phyloP scores from a whole-genome alignment of 2,797 vertebrate species.

The Pseudotriccus pelzelni region DNA sequence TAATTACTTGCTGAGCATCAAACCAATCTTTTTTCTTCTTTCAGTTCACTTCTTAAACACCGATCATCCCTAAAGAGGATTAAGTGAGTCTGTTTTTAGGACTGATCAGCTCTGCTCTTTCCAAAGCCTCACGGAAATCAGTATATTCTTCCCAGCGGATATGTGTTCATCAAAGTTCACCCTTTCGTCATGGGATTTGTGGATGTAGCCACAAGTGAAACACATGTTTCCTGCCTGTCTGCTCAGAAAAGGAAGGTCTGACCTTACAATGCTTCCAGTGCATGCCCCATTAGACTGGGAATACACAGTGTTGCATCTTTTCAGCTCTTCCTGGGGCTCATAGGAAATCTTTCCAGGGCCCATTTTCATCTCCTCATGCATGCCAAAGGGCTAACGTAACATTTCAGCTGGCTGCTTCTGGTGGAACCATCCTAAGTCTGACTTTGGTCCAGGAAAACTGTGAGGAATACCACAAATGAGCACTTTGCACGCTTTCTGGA shows the following conservation, averaged over 20 bases:
- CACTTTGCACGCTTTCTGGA: background rate
- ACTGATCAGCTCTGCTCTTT: background rate
- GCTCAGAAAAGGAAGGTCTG: background rate
- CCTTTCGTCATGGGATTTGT: background rate
- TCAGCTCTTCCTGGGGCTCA: background rate
- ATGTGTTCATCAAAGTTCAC: background rate
- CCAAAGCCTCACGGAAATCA: background rate
- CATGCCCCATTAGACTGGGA: background rate
- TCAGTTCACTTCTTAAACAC: constrained; percentile 4
- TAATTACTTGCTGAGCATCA: background rate
- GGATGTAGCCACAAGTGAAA: background rate
- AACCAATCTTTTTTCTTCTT: background rate
- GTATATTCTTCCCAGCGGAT: background rate
- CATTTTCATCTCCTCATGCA: background rate
- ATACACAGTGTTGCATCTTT: background rate
- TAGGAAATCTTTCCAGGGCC: background rate
- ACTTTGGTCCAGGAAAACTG: background rate
- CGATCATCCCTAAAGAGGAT: background rate
- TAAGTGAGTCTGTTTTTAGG: constrained; percentile 3
- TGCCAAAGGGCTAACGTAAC: background rate
- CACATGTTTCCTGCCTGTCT: background rate
- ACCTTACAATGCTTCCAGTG: background rate
- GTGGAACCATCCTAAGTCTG: background rate
- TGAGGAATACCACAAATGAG: background rate
- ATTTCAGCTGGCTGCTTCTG: background rate